Conservation (phyloP, 1,140 invertebrate species). For the Bombus huntii region DNA sequence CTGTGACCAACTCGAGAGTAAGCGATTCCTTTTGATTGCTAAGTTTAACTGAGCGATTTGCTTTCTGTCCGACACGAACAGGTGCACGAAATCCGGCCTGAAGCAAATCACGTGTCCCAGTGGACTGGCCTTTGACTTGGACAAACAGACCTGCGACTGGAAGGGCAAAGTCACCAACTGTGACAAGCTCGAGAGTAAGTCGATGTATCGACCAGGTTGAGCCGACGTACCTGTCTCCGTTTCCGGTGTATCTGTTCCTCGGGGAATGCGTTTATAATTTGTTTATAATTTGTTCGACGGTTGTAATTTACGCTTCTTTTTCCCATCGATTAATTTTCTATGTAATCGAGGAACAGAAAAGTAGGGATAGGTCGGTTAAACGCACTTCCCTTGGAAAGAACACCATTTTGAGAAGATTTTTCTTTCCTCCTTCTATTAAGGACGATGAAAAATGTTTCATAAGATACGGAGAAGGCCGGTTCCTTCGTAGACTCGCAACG, state of each 20-base stretch:
- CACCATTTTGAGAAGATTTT: background rate
- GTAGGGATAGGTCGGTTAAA: background rate
- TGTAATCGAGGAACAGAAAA: background rate
- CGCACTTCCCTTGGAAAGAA: background rate
- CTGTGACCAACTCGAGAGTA: conserved; percentile 96
- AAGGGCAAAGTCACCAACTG: conserved; percentile 98
- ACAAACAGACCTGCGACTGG: conserved; percentile 98
- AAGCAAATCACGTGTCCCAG: conserved; percentile 97
- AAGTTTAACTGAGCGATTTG: conserved; percentile 74
- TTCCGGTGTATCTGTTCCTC: background rate
- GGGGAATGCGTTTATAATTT: background rate
- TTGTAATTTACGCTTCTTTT: no score
- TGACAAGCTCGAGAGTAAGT: conserved; percentile 98
- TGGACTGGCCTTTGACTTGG: conserved; percentile 97
- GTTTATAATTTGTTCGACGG: no score
- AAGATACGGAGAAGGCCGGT: conserved; percentile 40
- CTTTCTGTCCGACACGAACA: conserved; percentile 81
- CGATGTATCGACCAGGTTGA: conserved; percentile 78
- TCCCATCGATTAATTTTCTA: background rate
- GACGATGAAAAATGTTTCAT: background rate
- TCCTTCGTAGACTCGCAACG: conserved; percentile 80
- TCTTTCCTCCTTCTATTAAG: background rate
- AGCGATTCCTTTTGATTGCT: conserved; percentile 80
- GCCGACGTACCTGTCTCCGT: conserved; percentile 43
- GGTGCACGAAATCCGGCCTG: conserved; percentile 95